Conservation (phyloP, 2,113 vertebrate species). For the Sitta europaea region DNA sequence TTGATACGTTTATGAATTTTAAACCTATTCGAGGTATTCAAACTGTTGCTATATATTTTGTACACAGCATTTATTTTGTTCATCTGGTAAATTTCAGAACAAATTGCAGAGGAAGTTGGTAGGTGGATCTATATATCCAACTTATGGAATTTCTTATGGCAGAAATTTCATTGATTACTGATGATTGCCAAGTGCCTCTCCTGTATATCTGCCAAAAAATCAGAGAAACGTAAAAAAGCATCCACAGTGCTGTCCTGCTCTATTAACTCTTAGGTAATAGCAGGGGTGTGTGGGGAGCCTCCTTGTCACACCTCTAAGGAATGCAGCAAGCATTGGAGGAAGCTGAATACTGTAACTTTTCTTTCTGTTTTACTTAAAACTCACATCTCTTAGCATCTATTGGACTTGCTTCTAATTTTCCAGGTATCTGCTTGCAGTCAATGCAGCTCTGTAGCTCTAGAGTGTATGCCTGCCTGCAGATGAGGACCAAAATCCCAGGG, state of each 20-base stretch:
- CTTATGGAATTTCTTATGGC: not conserved
- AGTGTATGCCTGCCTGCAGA: not conserved
- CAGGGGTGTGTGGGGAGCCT: rapidly evolving
- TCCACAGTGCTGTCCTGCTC: not conserved
- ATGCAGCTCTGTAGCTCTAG: not conserved
- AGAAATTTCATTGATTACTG: not conserved
- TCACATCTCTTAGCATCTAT: not conserved
- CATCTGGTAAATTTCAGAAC: not conserved
- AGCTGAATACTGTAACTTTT: not conserved
- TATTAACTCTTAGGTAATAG: not conserved
- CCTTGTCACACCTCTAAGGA: not conserved
- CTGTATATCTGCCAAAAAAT: not conserved
- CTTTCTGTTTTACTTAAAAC: not conserved
- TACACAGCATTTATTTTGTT: not conserved
- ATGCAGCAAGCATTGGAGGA: not conserved
- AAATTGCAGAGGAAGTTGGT: not conserved
- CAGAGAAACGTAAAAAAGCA: not conserved
- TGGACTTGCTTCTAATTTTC: not conserved
- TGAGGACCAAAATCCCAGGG: not conserved
- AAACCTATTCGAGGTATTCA: not conserved
- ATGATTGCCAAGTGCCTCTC: not conserved
- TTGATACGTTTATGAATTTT: not conserved
- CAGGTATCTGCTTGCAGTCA: not conserved
- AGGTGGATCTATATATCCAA: not conserved
- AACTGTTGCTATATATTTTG: not conserved